These are phyloP conservation scores for Cacatua alba DNA, from an alignment of 2,113 vertebrate species.

Conservation along the genomic window DNA sequence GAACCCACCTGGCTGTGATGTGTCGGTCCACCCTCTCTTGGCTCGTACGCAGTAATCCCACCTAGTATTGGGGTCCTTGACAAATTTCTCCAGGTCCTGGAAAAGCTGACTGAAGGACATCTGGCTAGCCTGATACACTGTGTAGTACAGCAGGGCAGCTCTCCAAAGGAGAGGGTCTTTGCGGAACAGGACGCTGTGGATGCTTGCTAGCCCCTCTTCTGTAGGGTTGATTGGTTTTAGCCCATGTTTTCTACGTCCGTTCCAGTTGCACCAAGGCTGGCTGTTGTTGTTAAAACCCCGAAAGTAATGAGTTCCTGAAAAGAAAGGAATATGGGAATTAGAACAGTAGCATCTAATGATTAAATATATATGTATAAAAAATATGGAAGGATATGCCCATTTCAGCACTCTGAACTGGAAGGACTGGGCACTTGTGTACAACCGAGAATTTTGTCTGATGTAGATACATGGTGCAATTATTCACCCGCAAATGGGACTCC, in stretches of 20 bases:
- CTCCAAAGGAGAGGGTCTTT: slow-evolving; percentile 93
- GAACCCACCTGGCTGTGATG: slow-evolving; percentile 84
- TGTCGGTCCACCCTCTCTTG: slow-evolving; percentile 93
- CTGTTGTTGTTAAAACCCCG: slow-evolving; percentile 90
- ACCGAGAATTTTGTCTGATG: not conserved
- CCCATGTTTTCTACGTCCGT: slow-evolving; percentile 79
- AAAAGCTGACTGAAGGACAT: slow-evolving; percentile 92
- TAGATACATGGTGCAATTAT: not conserved
- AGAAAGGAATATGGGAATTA: not conserved
- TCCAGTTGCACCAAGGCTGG: slow-evolving; percentile 87
- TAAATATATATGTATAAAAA: not conserved
- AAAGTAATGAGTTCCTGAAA: slow-evolving; percentile 91
- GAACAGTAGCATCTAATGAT: not conserved
- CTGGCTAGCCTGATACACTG: slow-evolving; percentile 87
- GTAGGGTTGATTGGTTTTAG: slow-evolving; percentile 92
- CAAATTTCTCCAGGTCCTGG: slow-evolving; percentile 83
- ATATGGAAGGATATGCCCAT: not conserved
- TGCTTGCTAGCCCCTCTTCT: slow-evolving; percentile 92
- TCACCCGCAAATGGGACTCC: not conserved
- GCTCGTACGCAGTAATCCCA: slow-evolving; percentile 96
- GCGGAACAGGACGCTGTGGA: slow-evolving; percentile 92
- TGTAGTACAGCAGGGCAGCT: slow-evolving; percentile 93
- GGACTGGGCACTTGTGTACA: not conserved
- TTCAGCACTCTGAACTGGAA: not conserved
- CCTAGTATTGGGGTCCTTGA: slow-evolving; percentile 88